Conservation (phyloP, 2,113 vertebrate species). For the Hippoglossus stenolepis region DNA sequence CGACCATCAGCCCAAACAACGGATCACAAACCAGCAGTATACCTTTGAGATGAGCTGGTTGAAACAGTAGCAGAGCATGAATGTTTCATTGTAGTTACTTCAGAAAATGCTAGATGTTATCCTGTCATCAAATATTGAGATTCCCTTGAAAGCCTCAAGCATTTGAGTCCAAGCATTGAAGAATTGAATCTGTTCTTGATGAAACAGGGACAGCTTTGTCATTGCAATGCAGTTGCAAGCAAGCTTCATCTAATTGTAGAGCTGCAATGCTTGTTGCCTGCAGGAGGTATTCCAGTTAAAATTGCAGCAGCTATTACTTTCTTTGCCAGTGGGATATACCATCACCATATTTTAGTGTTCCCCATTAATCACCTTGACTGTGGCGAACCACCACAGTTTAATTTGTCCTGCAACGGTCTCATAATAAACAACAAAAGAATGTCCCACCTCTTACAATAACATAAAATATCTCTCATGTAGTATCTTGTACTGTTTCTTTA, state of each 20-base stretch:
- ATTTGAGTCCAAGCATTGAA: constrained; percentile 26
- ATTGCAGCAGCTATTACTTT: constrained; percentile 18
- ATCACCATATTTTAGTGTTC: neutral
- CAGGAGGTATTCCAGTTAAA: constrained; percentile 13
- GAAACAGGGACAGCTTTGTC: constrained; percentile 36
- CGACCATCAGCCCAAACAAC: constrained; percentile 11
- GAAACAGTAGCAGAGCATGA: constrained; percentile 17
- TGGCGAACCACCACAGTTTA: neutral
- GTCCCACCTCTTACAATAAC: neutral
- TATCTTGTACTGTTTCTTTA: too few species aligned
- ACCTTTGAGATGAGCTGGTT: constrained; percentile 25
- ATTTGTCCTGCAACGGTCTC: neutral
- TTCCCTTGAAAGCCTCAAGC: constrained; percentile 27
- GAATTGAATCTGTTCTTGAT: constrained; percentile 26
- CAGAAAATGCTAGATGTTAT: constrained; percentile 39
- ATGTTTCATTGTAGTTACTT: constrained; percentile 44
- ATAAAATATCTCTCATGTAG: neutral
- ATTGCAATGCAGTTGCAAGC: constrained; percentile 37
- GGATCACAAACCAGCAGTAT: constrained; percentile 9
- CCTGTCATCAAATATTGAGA: constrained; percentile 35
- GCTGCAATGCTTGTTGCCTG: constrained; percentile 2
- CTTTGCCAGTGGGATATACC: neutral
- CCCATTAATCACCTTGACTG: neutral
- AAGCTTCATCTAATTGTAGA: constrained; percentile 12
- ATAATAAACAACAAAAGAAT: neutral